Base-by-base conservation (phyloP, 2,888 invertebrate species). In the Chironomus riparius region DNA sequence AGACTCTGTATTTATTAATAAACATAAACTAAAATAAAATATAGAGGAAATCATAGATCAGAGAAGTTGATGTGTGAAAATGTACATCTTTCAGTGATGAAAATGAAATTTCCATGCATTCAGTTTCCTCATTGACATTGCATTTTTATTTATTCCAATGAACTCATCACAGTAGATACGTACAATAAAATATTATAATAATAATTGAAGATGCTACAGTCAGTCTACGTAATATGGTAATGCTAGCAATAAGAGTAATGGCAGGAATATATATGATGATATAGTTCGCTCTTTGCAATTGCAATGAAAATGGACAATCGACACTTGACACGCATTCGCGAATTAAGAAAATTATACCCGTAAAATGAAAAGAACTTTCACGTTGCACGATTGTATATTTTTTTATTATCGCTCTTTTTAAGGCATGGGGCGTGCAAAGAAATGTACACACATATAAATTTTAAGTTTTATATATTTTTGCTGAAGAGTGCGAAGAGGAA, bases 311-410 rank as follows among this genome's bases (percentile, higher is more conserved):
- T 65, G 65, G 65, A 24, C 65, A 65, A 65, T 73, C 61, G 72
- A 62, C 47, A 73, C 72, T 73, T 73, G 72, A 73, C 72, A 73
- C 48, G 72, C 72, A 71, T 71, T 70, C 18, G n/a, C 56, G 18
- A 18, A 56, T 56, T 56, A 56, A 4, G 56, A 56, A 56, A 56
- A 56, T 56, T 56, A 56, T 15, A 56, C 56, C 56, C 56, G n/a
- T 7, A 18, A 15, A 18, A n/a, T 56, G n/a, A 56, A 7, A 56
- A 56, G 56, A 56, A 56, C 56, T 56, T 56, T 56, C 56, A 56
- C 56, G 56, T 56, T 56, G n/a, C n/a, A 56, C 56, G 56, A 56
- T 15, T 56, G 56, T 18, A 56, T 56, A 56, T 18, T 7, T 15
- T 15, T 56, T 15, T 15, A 56, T 56, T 56, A 56, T 56, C 56